Conservation (phyloP, 2,888 invertebrate species). For the Cryptophagus acutangulus region DNA sequence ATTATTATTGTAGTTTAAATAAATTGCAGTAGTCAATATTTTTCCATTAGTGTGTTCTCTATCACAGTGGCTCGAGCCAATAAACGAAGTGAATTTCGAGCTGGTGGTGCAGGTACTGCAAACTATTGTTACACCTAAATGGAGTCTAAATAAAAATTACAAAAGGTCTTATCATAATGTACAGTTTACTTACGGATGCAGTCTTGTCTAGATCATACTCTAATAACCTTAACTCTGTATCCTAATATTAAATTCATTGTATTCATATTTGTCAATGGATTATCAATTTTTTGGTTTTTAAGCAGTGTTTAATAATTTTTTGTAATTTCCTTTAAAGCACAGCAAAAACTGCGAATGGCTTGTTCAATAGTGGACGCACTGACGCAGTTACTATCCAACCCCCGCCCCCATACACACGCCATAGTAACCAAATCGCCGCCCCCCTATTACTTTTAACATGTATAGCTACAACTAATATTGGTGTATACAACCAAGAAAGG, state of each 20-base stretch:
- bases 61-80: no score
- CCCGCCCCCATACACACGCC: no score
- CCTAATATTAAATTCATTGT: conserved; percentile 51
- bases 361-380: conserved; percentile 36
- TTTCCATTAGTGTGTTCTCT: no score
- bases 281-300: conserved; percentile 44
- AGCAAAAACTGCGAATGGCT: conserved; percentile 38
- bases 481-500: conserved; percentile 35
- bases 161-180: conserved; percentile 40
- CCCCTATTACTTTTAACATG: no score
- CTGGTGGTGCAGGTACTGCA: conserved; percentile 45
- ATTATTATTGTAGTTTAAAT: neutral
- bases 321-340: conserved; percentile 35
- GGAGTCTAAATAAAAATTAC: conserved; percentile 39
- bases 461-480: conserved; percentile 41
- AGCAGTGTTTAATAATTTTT: conserved; percentile 39
- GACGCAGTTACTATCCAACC: no score
- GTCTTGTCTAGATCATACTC: conserved; percentile 48
- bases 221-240: conserved; percentile 44
- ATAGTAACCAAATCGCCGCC: no score
- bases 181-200: conserved; percentile 47
- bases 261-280: conserved; percentile 50
- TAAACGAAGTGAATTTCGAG: no score
- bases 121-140: conserved; percentile 41
- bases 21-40: neutral